phyloP scores from a whole-genome alignment of 2,113 vertebrate genomes.

The Collichthys lucidus region DNA sequence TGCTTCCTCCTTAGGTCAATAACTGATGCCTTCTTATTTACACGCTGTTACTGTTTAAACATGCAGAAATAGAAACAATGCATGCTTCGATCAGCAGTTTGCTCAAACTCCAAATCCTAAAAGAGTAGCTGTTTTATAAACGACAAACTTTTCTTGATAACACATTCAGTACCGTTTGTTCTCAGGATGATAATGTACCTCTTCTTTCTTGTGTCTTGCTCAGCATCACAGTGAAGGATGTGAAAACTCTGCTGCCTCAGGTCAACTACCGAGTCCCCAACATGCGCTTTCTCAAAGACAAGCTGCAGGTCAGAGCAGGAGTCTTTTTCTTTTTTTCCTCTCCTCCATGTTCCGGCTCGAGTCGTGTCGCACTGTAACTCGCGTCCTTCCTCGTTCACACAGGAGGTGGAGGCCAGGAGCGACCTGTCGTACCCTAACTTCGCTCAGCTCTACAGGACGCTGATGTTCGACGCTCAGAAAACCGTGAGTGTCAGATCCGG shows the following conservation, averaged over 20 bases:
- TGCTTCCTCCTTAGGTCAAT: no score
- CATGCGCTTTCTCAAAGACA: slow-evolving; percentile 90
- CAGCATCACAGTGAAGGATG: slow-evolving; percentile 89
- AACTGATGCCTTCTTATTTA: no score
- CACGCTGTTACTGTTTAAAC: no score
- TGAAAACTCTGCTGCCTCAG: slow-evolving; percentile 89
- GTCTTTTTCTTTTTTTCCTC: neutral
- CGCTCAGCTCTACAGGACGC: slow-evolving; percentile 89
- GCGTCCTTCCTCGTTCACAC: neutral
- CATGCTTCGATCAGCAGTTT: no score
- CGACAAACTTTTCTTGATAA: neutral
- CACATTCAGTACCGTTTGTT: no score
- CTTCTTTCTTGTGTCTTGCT: neutral
- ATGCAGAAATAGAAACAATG: no score
- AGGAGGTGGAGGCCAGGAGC: slow-evolving; percentile 89
- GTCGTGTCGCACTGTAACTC: neutral
- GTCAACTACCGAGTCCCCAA: slow-evolving; percentile 90
- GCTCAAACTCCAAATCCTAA: no score
- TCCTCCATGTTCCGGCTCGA: neutral
- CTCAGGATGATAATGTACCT: neutral
- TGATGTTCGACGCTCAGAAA: slow-evolving; percentile 91
- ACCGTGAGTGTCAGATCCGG: slow-evolving; percentile 79
- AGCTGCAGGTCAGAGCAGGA: slow-evolving; percentile 83
- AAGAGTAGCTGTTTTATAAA: fast-evolving
- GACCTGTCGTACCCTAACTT: slow-evolving; percentile 88